Evolutionary conservation across 1,140 invertebrate species (phyloP), one percentile per base, ranked within the genome.

Genomic region (Colletes latitarsis): DNA sequence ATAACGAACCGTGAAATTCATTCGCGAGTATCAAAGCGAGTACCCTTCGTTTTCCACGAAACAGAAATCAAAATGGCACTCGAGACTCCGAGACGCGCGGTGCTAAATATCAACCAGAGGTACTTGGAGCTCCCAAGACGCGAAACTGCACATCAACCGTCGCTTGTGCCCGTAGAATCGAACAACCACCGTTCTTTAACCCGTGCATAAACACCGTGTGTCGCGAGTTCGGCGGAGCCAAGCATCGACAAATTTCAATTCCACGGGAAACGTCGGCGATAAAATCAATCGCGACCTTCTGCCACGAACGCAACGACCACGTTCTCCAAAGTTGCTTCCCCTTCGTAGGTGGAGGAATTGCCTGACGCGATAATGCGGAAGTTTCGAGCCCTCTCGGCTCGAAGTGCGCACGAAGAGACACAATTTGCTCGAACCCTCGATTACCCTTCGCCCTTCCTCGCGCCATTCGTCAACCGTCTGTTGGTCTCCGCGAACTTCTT

Each of bases 331-430:
- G 8, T 3, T 52, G 1, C 15, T 17, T 5, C 62, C 30, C 52
- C 52, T 21, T 30, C 30, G 30, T 30, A 30, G n/a, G 39, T 39
- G 3, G 6, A 14, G 43, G 15, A 41, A 41, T 39, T 39, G 43
- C 21, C 63, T 39, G 74, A 49, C 21, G 41, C 60, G 57, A 69
- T 77, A 69, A 69, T 58, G 58, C 19, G 53, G 21, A 77, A 76
- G 63, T 68, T 76, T 76, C 39, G n/a, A 58, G 52, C 19, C 41
- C 63, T 14, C 62, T 76, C 30, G 2, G 15, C 30, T 8, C 19
- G 15, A 41, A 46, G 41, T 67, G 55, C n/a, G n/a, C 4, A 15
- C 4, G 49, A 8, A 12, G 15, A 10, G 21, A 63, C 46, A 30
- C 30, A 21, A 6, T 30, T 30, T 30, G 30, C 12, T 15, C 21